Conservation (phyloP, 1,140 invertebrate species). For the Nixonia krombeini region DNA sequence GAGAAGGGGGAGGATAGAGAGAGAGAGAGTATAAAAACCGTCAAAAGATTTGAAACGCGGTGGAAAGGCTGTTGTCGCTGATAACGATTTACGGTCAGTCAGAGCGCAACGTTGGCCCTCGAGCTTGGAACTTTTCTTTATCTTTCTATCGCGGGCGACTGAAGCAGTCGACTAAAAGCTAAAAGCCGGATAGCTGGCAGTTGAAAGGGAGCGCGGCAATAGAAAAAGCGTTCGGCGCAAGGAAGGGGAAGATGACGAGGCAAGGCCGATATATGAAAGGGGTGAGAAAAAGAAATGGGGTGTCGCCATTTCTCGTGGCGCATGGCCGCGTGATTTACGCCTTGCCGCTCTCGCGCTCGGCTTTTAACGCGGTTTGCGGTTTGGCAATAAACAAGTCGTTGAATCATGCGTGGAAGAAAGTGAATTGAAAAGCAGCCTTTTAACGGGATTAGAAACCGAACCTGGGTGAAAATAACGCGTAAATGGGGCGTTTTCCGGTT, state of each 20-base stretch:
- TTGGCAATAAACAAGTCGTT: background rate
- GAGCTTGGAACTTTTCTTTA: constrained; percentile 45
- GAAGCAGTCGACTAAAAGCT: constrained; percentile 47
- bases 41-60: constrained; percentile 36
- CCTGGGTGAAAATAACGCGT: no score
- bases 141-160: constrained; percentile 45
- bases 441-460: no score
- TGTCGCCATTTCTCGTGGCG: constrained; percentile 26
- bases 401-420: no score
- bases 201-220: constrained; percentile 30
- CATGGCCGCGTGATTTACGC: constrained; percentile 22
- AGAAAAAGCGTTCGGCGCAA: constrained; percentile 23
- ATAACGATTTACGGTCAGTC: constrained; percentile 49
- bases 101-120: constrained; percentile 26
- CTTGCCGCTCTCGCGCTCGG: background rate
- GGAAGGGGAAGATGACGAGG: constrained; percentile 11
- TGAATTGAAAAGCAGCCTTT: no score
- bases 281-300: constrained; percentile 36
- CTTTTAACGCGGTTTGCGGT: background rate
- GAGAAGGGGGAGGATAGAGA: no score
- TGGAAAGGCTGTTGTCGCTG: constrained; percentile 32
- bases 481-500: no score
- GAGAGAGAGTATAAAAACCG: constrained; percentile 35
- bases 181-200: constrained; percentile 38
- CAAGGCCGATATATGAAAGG: constrained; percentile 40